Evolutionary conservation across 1,140 invertebrate genomes (phyloP), one percentile per base, ranked within the genome.

Genomic region (Zaprionus lachaisei): DNA sequence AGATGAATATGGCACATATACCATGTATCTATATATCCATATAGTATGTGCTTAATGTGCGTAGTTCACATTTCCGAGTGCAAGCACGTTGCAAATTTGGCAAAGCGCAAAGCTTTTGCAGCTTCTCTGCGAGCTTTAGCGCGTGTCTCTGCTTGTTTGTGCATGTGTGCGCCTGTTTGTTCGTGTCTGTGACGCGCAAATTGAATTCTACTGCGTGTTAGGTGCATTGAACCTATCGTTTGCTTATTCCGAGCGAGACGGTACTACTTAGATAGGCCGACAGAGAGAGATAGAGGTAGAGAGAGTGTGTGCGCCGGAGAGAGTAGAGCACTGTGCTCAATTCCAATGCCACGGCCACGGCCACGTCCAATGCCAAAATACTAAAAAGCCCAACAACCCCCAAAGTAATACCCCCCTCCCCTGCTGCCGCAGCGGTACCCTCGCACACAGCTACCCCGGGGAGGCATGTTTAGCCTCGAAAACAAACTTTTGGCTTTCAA

Each of bases 221-320:
- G 80, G 84, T 89, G 84, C 85, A 89, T 89, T 89, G 84, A 89
- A 90, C 84, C 81, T 84, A 81, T 83, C 81, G 83, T 87, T 89
- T 87, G 80, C 83, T 86, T 83, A 87, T 87, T 78, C 31, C 11
- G 14, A 49, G 24, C 67, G 57, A 47, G 51, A 56, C 26, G 5
- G 47, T 20, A 14, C 4, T 14, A 72, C 56, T 56, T 11, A 41
- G 54, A 67, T 17, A 31, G 44, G 14, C n/a, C 4, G n/a, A 1
- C 15, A 0, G 55, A 11, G 56, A 28, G 12, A 12, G 17, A 49
- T 38, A 12, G 28, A 49, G 51, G 28, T n/a, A 26, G 28, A 58
- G 20, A 26, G 28, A 58, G 28, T 34, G 31, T 4, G 34, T 17
- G 34, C 24, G 31, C 31, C 22, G 22, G 11, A 2, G 54, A 22